Evolutionary conservation across 2,113 vertebrate species (phyloP).

Genomic region (Amblyopsis rosae): DNA sequence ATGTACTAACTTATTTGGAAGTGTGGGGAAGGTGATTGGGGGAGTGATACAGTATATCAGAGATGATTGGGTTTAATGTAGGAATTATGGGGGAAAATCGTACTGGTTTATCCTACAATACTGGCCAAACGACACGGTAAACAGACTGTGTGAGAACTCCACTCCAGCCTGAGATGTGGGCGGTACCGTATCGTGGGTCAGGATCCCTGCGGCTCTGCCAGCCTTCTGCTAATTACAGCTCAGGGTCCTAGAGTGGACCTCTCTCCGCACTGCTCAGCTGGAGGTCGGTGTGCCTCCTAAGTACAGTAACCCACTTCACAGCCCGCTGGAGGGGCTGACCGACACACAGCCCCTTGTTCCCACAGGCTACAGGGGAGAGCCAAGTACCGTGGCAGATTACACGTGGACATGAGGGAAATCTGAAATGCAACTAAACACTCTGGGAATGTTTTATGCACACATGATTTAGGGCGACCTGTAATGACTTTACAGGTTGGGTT

Average conservation of each 20-base stretch:
- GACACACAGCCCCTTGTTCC: slow-evolving; percentile 22
- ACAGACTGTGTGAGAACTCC: no score
- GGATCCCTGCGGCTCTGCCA: slow-evolving; percentile 55
- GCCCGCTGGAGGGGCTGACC: slow-evolving; percentile 39
- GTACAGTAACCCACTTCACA: slow-evolving; percentile 31
- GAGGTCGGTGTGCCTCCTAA: slow-evolving; percentile 25
- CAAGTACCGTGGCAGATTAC: background rate
- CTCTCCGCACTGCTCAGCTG: slow-evolving; percentile 39
- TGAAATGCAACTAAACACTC: background rate
- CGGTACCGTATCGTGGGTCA: slow-evolving; percentile 28
- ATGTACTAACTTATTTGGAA: no score
- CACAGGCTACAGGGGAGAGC: slow-evolving; percentile 15
- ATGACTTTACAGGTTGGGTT: slow-evolving; percentile 11
- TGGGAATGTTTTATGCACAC: background rate
- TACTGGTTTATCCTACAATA: no score
- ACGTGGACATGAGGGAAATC: slow-evolving; percentile 6
- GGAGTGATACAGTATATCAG: no score
- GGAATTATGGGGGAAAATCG: no score
- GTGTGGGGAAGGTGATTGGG: no score
- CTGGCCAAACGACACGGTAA: no score
- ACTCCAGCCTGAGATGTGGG: slow-evolving; percentile 16
- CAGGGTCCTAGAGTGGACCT: slow-evolving; percentile 38
- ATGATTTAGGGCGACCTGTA: slow-evolving; percentile 4
- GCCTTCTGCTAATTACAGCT: slow-evolving; percentile 67
- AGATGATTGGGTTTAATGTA: no score